Base-by-base conservation (phyloP, 92 coral and sea anemone species). In the Parazoanthus swiftii region DNA sequence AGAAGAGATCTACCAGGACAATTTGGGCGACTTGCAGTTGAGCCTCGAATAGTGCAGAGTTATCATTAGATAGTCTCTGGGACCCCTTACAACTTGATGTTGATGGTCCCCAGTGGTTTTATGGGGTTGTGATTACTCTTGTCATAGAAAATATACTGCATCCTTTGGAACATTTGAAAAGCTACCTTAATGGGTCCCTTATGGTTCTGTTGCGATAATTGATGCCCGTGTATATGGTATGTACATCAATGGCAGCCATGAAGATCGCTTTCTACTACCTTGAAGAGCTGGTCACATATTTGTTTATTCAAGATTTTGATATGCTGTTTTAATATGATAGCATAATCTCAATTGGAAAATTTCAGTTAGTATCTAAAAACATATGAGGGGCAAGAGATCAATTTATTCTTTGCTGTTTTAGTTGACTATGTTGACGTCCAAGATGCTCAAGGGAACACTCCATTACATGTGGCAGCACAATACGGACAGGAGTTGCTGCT, bases 401-500 rank as follows among this genome's bases (percentile, higher is more conserved):
- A 48, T 82, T 81, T 82, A 2, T 42, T 74, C 33, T 71, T 63
- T 44, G 39, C 71, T 42, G 23, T 76, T 74, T 23, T 81, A 95
- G 98, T 95, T 86, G 96, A 96, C 73, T 97, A 92, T 92, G 99
- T 97, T 35, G 98, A 97, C 88, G 89, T 96, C 23, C 89, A 96
- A 73, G 99, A 97, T 84, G 77, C 86, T 46, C 93, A 92, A 86
- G 99, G 99, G n/a, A 97, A 93, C 85, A 95, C 98, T 26, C 95
- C 99, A 36, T 89, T 97, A 46, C 99, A 97, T 74, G 91, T 97
- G 33, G 95, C 98, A 36, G 99, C 99, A 37, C 93, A 92, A 81
- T 94, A 97, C 92, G 99, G 99, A 63, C 99, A 93, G 86, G 95
- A 97, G 86, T 86, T 97, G 44, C 86, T 97, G 56, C 95, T 97